Evolutionary conservation across 2,888 invertebrate genomes (phyloP).

Genomic region (Subacronicta megacephala): DNA sequence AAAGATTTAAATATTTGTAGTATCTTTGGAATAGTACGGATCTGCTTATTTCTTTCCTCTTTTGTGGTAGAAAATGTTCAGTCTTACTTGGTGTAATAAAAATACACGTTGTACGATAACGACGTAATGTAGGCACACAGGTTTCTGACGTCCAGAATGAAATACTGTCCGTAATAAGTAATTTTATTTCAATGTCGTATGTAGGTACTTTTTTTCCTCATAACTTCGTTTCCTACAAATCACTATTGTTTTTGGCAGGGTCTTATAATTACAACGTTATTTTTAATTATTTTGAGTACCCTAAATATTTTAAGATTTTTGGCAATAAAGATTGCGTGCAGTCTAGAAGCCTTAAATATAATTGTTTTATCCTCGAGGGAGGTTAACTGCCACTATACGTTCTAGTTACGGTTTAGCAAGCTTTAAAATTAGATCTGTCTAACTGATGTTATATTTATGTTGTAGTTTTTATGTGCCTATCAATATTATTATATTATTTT

Average conservation of each 20-base stretch:
- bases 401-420: constrained; percentile 8
- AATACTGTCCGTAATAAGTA: no score
- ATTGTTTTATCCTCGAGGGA: constrained; percentile 34
- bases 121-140: no score
- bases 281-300: constrained; percentile 2
- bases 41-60: no score
- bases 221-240: background rate
- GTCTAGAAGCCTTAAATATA: constrained; percentile 21
- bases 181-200: no score
- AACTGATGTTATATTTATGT: constrained; percentile 3
- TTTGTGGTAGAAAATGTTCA: no score
- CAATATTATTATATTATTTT: background rate
- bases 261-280: constrained; percentile 1
- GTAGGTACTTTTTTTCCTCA: no score
- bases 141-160: no score
- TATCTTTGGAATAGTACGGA: no score
- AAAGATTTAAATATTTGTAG: no score
- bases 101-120: no score
- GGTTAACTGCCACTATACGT: constrained; percentile 15
- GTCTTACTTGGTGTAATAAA: no score
- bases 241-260: constrained; percentile 9
- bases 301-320: constrained; percentile 31
- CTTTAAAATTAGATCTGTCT: constrained; percentile 15
- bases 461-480: background rate
- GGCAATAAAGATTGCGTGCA: constrained; percentile 8